phyloP scores from a whole-genome alignment of 2,113 vertebrate species.

The Tringa solitaria region DNA sequence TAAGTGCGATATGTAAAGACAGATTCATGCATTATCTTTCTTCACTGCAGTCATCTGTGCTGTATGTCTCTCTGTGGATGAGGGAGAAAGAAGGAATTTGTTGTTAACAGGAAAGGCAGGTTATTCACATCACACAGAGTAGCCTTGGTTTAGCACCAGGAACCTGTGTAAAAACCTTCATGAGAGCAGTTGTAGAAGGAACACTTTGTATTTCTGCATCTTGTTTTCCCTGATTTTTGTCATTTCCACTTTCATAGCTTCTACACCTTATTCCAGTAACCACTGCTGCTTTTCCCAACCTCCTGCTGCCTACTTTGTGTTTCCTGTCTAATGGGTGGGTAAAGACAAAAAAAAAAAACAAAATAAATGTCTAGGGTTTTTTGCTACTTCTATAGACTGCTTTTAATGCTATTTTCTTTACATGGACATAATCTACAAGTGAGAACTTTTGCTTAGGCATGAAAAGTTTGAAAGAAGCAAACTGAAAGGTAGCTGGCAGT shows the following conservation, averaged over 20 bases:
- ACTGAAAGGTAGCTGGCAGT: neutral
- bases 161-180: neutral
- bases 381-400: neutral
- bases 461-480: neutral
- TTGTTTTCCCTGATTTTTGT: neutral
- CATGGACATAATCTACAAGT: neutral
- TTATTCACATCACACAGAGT: neutral
- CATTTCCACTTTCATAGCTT: neutral
- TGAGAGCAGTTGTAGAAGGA: neutral
- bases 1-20: neutral
- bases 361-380: neutral
- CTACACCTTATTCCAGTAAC: neutral
- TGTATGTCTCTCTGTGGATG: neutral
- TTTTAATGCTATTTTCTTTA: neutral
- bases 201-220: neutral
- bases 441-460: neutral
- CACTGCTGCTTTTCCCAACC: neutral
- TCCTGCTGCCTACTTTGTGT: neutral
- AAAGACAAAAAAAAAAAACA: neutral
- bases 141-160: neutral
- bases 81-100: neutral
- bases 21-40: slow-evolving; percentile 11
- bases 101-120: neutral
- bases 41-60: slow-evolving; percentile 18
- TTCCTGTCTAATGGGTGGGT: neutral